Conservation (phyloP, 1,140 invertebrate species). For the Drosophila littoralis region DNA sequence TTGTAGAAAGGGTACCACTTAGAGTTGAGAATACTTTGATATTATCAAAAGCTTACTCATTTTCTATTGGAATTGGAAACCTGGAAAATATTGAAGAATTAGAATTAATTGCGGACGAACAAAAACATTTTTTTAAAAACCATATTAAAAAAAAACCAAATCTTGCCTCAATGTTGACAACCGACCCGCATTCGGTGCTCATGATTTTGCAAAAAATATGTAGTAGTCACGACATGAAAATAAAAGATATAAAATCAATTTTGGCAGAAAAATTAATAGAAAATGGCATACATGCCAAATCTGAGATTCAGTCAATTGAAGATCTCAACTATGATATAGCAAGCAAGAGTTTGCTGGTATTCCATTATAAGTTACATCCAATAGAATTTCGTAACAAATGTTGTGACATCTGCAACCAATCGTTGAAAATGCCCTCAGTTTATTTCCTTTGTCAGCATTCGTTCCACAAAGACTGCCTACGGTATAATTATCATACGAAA, state of each 20-base stretch:
- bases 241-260: constrained; percentile 36
- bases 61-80: constrained; percentile 21
- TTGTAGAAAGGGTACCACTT: constrained; percentile 30
- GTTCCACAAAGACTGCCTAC: constrained; percentile 66
- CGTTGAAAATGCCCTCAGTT: constrained; percentile 47
- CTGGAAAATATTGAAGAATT: not conserved
- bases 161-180: constrained; percentile 4
- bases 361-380: constrained; percentile 48
- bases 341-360: constrained; percentile 15
- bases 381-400: constrained; percentile 68
- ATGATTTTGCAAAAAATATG: constrained; percentile 47
- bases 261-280: constrained; percentile 30
- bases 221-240: constrained; percentile 5
- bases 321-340: constrained; percentile 38
- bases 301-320: constrained; percentile 23
- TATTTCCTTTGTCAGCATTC: constrained; percentile 72
- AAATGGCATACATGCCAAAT: not conserved
- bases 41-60: constrained; percentile 46
- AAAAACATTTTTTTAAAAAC: constrained; percentile 13
- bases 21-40: constrained; percentile 46
- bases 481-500: constrained; percentile 33
- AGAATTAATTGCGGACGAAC: not conserved
- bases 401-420: constrained; percentile 61
- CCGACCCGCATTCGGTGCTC: constrained; percentile 43
- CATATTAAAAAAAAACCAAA: constrained; percentile 29